A percentile compares a stretch with the other conserved stretches of the same genome.
Conservation (phyloP, 2,797 vertebrate species). For the Alectoris magna region DNA sequence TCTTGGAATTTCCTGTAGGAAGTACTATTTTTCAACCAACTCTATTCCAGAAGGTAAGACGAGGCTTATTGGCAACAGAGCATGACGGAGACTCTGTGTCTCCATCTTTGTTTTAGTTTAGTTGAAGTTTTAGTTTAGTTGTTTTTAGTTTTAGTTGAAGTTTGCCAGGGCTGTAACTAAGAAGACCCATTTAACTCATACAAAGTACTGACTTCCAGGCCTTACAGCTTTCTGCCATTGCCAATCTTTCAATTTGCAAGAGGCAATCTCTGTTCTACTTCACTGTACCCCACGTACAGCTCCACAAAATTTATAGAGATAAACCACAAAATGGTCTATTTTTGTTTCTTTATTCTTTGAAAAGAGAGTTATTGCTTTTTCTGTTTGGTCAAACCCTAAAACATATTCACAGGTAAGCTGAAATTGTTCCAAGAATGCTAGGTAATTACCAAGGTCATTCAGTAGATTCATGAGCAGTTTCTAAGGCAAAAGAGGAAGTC, state of each 20-base stretch:
- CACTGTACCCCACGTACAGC: not conserved
- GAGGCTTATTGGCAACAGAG: conserved; percentile 3
- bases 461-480: conserved; percentile 10
- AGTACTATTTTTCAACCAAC: conserved; percentile 53
- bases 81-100: conserved; percentile 42
- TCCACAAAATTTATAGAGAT: not conserved
- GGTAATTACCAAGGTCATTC: conserved; percentile 11
- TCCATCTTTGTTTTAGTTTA: conserved; percentile 57
- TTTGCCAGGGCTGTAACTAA: conserved; percentile 31
- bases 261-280: not conserved
- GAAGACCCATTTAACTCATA: not conserved
- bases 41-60: not conserved
- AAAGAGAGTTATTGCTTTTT: not conserved
- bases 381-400: not conserved
- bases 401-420: not conserved
- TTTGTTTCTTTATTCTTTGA: not conserved
- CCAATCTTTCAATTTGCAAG: not conserved
- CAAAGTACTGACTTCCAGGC: not conserved
- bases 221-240: not conserved
- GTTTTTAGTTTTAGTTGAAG: conserved; percentile 34
- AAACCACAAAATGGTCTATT: not conserved
- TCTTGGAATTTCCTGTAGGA: conserved; percentile 66
- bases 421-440: conserved; percentile 8
- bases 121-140: not conserved
- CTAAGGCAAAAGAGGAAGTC: not conserved